Evolutionary conservation across 2,797 vertebrate genomes (phyloP), one percentile per base, ranked within the genome.

Genomic region (Australoheros facetus): DNA sequence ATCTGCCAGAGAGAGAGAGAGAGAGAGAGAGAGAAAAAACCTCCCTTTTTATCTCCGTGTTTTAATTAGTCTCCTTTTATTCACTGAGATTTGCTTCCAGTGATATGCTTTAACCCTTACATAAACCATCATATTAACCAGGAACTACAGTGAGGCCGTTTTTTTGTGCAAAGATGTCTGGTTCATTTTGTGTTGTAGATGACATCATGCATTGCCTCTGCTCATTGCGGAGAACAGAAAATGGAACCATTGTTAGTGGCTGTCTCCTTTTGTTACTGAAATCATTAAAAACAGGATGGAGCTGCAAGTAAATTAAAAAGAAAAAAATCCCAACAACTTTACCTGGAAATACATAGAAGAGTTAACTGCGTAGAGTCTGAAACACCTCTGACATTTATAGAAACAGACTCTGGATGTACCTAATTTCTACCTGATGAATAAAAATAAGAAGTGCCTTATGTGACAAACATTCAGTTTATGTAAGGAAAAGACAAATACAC

Each of bases 231-330:
- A 79, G 71, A 78, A 58, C 32, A 81, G 58, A 73, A 77, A 77
- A 62, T 73, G 83, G 74, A 82, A 82, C 48, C 57, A 69, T 85
- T 84, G 79, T 86, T 75, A 79, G 75, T 5, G 3, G 9, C 80
- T 86, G 80, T 79, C 81, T 82, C 79, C 74, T 82, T 81, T 84
- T 83, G 72, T 86, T 72, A 77, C 30, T 81, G 58, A 81, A 78
- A 83, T 88, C 77, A 79, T 85, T 87, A 76, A 79, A 89, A 53
- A 56, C 51, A 71, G 48, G 4, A 79, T 64, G 58, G 19, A 57
- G 77, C 71, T 48, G 71, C 30, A 82, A 77, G 51, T 23, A 66
- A 79, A 82, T 60, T 26, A 4, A 45, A 23, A 19, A 56, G 4
- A 23, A 11, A 21, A 37, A 79, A 13, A 28, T 28, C 12, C 10